Percentiles rank a stretch among this genome's conserved stretches.
phyloP scores from a whole-genome alignment of 2,888 invertebrate genomes.

The Agrochola macilenta region DNA sequence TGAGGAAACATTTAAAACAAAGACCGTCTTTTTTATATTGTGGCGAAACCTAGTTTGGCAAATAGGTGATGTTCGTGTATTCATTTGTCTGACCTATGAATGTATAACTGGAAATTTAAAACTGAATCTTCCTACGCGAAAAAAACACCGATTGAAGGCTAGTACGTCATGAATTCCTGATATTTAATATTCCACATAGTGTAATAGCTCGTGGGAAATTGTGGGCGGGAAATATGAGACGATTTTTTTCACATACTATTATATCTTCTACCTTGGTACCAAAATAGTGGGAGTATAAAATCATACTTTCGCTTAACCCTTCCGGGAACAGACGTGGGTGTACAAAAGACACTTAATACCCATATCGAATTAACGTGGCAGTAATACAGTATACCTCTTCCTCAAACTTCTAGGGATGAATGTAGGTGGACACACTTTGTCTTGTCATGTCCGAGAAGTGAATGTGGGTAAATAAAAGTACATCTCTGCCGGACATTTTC shows the following conservation, averaged over 20 bases:
- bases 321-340: neutral
- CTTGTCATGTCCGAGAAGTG: neutral
- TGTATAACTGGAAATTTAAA: constrained; percentile 3
- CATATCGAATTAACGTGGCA: neutral
- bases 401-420: neutral
- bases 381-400: neutral
- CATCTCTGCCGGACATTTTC: no score
- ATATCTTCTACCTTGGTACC: neutral
- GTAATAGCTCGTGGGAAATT: neutral
- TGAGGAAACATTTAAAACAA: neutral
- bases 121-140: neutral
- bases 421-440: neutral
- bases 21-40: neutral
- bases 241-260: neutral
- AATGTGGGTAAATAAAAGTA: neutral
- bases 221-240: neutral
- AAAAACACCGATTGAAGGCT: neutral
- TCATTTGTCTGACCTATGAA: neutral
- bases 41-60: neutral
- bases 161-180: neutral
- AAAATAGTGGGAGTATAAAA: neutral
- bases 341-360: neutral
- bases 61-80: neutral
- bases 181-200: neutral
- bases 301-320: neutral